Evolutionary conservation across 2,797 vertebrate species (phyloP), one percentile per base, ranked within the genome.

Genomic region (Pseudomugil gertrudae): DNA sequence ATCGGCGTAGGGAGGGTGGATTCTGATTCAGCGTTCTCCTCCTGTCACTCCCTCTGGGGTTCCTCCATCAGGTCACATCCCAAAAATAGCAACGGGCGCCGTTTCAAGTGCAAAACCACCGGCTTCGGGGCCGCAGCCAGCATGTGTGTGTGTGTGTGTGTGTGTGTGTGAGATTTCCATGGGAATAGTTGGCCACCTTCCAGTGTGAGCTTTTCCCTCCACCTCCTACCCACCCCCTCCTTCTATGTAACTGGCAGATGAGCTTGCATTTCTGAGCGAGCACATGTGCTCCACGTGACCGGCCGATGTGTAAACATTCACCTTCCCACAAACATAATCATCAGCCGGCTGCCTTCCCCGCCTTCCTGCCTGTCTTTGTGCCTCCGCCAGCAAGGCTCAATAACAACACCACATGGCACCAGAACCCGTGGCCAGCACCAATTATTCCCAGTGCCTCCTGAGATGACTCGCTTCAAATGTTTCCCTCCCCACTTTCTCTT

Each of bases 101-200:
- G 92, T 96, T 97, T 97, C 96, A 97, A 97, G 94, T 93, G 93
- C 94, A 96, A 95, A 96, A 95, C 93, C 90, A 89, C 94, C 95
- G 84, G 93, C 95, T 96, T 96, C 92, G 84, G 95, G 94, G 95
- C 93, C 90, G 93, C 92, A 95, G 96, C 96, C 96, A 96, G 96
- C 94, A 93, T 87, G 94, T 19, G 91, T n/a, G 91, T 94, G 95
- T 29, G 29, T 29, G 29, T 29, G 3, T 29, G 29, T 29, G 29
- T 29, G 29, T 29, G 29, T 29, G 29, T 95, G 95, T 95, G 95
- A 95, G 95, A 96, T 95, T 94, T 97, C 94, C 95, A 91, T 96
- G 95, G 94, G 95, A 96, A 94, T 94, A 92, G 90, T 96, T 98
- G 96, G 96, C 95, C 87, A 89, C 90, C 91, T 90, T 96, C 95